A percentile compares a stretch with the other conserved stretches of the same genome.
phyloP scores from a whole-genome alignment of 2,888 invertebrate species.

The Glaucopsyche alexis region DNA sequence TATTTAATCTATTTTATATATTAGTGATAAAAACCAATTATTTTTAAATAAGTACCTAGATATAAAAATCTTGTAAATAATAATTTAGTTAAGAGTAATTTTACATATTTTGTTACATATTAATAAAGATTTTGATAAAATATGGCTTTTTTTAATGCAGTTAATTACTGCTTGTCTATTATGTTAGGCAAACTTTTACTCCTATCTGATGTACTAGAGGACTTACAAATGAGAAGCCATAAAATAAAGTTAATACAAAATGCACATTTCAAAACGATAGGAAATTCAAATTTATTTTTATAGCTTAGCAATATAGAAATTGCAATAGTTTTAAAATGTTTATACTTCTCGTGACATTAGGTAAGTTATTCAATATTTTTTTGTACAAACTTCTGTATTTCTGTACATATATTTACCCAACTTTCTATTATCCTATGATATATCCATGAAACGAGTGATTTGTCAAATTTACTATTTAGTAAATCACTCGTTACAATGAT shows the following conservation, averaged over 20 bases:
- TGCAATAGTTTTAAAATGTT: neutral
- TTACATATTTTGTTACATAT: neutral
- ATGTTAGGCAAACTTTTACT: too few relatives aligned
- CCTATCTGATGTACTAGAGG: too few relatives aligned
- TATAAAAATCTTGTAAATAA: slow-evolving; percentile 9
- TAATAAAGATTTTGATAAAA: neutral
- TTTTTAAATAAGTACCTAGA: neutral
- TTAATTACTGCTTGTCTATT: neutral
- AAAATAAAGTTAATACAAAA: neutral
- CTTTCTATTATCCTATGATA: too few relatives aligned
- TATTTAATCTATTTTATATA: neutral
- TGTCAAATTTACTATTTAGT: neutral
- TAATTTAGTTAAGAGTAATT: neutral
- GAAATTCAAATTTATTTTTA: neutral
- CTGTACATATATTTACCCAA: too few relatives aligned
- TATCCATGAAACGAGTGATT: too few relatives aligned
- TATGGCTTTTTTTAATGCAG: neutral
- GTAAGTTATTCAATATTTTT: neutral
- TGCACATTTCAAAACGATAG: neutral
- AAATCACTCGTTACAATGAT: neutral
- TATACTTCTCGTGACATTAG: neutral
- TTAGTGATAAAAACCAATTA: neutral
- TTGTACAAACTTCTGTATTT: neutral
- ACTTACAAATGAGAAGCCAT: too few relatives aligned
- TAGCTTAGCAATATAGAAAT: neutral